These are phyloP conservation scores for Luperina nickerlii DNA, from an alignment of 2,888 invertebrate genomes.

Conservation along the genomic window DNA sequence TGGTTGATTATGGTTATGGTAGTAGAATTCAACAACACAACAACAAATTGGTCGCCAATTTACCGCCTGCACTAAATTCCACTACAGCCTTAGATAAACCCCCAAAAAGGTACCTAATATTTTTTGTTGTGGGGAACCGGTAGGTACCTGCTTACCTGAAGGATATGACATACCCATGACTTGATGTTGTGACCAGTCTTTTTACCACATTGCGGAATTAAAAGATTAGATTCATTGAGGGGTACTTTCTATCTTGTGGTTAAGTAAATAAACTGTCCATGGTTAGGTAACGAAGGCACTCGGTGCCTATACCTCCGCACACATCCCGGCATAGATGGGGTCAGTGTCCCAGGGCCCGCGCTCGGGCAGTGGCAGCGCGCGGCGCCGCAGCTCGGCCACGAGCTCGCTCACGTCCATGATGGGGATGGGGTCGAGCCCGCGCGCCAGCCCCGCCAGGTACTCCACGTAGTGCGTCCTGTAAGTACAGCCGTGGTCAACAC, in stretches of 20 bases:
- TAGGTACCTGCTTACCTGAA: neutral
- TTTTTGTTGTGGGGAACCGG: too few species aligned
- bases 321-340: slow-evolving; percentile 95
- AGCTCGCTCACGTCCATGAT: slow-evolving; percentile 97
- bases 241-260: slow-evolving; percentile 12
- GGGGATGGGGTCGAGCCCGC: slow-evolving; percentile 96
- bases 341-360: slow-evolving; percentile 95
- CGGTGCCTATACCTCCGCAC: slow-evolving; percentile 93
- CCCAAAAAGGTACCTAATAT: neutral
- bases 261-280: slow-evolving; percentile 34
- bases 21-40: neutral
- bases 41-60: neutral
- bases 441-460: slow-evolving; percentile 97
- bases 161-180: neutral
- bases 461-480: slow-evolving; percentile 98
- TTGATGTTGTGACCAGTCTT: slow-evolving; percentile 36
- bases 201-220: slow-evolving; percentile 30
- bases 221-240: slow-evolving; percentile 24
- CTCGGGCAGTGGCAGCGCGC: slow-evolving; percentile 95
- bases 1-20: slow-evolving; percentile 13
- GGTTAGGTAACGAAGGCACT: slow-evolving; percentile 49
- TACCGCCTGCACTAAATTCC: slow-evolving; percentile 1
- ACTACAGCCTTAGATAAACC: neutral
- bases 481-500: slow-evolving; percentile 77
- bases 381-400: slow-evolving; percentile 95